phyloP scores from a whole-genome alignment of 2,113 vertebrate species.

The Callipepla californica region DNA sequence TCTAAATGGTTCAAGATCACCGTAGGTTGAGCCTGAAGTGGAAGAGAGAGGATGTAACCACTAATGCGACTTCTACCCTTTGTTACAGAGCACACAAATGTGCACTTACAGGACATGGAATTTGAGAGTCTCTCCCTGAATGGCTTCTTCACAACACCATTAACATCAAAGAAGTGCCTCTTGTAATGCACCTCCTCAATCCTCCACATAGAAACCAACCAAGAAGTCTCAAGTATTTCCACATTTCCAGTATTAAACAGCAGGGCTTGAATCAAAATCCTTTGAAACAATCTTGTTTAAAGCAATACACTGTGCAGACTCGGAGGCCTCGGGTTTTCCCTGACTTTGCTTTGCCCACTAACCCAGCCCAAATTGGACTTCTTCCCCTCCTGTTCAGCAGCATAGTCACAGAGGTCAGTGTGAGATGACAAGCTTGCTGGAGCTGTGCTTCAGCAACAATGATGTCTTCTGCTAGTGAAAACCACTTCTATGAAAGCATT shows the following conservation, averaged over 20 bases:
- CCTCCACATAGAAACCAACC: neutral
- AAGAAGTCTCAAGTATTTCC: neutral
- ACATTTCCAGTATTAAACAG: neutral
- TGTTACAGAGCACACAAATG: neutral
- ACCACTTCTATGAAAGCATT: neutral
- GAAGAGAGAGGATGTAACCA: neutral
- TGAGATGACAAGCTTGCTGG: neutral
- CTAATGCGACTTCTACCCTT: neutral
- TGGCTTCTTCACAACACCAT: neutral
- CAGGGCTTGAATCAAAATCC: neutral
- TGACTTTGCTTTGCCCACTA: neutral
- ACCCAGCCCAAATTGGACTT: neutral
- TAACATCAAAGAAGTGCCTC: neutral
- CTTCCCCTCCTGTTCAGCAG: neutral
- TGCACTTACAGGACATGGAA: neutral
- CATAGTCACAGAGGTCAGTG: neutral
- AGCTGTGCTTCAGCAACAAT: neutral
- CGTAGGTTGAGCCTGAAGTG: neutral
- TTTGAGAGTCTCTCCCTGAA: neutral
- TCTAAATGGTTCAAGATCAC: slow-evolving; percentile 5
- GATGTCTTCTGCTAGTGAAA: neutral
- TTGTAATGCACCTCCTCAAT: neutral
- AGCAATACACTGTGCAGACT: neutral
- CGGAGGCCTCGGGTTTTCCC: neutral
- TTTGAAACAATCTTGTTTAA: neutral